Percentiles rank a stretch among this genome's conserved stretches.
Evolutionary conservation across 2,797 vertebrate genomes (phyloP).

Genomic region (Luscinia megarhynchos): DNA sequence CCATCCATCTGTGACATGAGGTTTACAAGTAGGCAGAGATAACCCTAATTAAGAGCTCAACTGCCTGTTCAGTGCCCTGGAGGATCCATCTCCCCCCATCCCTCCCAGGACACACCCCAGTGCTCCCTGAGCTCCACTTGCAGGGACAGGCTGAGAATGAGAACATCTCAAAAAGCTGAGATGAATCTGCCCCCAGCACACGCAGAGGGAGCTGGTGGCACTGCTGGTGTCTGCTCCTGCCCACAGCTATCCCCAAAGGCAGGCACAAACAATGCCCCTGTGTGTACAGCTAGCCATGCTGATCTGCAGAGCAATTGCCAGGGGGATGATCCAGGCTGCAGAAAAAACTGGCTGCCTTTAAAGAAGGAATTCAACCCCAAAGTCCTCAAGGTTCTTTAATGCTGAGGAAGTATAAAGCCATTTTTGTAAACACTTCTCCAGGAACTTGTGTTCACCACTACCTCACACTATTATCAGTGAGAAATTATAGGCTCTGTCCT

Average conservation of each 20-base stretch:
- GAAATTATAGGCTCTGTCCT: conserved; percentile 56
- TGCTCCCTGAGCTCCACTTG: neutral
- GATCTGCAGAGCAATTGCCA: neutral
- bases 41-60: neutral
- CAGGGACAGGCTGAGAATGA: rapidly evolving
- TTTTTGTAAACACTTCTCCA: conserved; percentile 30
- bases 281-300: neutral
- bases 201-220: neutral
- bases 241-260: neutral
- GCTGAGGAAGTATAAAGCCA: neutral
- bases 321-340: neutral
- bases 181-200: neutral
- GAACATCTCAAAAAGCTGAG: rapidly evolving
- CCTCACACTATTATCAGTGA: conserved; percentile 47
- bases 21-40: neutral
- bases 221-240: rapidly evolving
- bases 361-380: neutral
- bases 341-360: neutral
- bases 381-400: neutral
- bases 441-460: conserved; percentile 38
- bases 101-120: neutral
- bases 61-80: neutral
- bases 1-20: neutral
- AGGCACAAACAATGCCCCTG: neutral
- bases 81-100: neutral